Evolutionary conservation across 1,140 invertebrate genomes (phyloP), one percentile per base, ranked within the genome.

Genomic region (Triops longicaudatus): DNA sequence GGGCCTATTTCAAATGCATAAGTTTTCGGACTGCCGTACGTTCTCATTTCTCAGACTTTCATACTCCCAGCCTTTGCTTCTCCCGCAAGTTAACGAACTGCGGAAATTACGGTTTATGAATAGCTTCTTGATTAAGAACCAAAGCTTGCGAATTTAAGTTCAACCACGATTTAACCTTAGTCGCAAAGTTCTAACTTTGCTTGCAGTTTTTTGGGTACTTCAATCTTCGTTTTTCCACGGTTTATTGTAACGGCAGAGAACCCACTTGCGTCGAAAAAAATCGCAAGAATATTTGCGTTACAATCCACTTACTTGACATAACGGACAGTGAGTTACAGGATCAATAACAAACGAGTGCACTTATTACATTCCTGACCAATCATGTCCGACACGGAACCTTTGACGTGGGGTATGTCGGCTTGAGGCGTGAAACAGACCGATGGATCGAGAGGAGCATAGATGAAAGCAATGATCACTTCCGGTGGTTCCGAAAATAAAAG

Each of bases 371-470:
- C 31, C 31, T 37, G 31, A 7, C 31, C 31, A 37, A 37, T 37
- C 31, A 37, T 37, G 31, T 63, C 50, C 50, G 14, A 17, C n/a
- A 17, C 50, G 50, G 50, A 63, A 63, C 50, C 14, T 6, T 63
- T 63, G 10, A 63, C 22, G 50, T 22, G 50, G n/a, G 17, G 22
- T 22, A 7, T 63, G 50, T 9, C 7, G 50, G 17, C n/a, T 63
- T 63, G 17, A 22, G 50, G 50, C 50, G 50, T 22, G 50, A 63
- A 63, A 63, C 50, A 17, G 50, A 63, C 14, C n/a, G 50, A 63
- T 63, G 50, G 50, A 63, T 63, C 22, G 50, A n/a, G 50, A 63
- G 50, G 50, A 63, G 50, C 50, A 63, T 22, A 63, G 50, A 63
- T 22, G 50, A 63, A 63, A 22, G 50, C 50, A 63, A 6, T n/a